Base-by-base conservation (phyloP, 2,797 vertebrate species). In the Alectoris magna region DNA sequence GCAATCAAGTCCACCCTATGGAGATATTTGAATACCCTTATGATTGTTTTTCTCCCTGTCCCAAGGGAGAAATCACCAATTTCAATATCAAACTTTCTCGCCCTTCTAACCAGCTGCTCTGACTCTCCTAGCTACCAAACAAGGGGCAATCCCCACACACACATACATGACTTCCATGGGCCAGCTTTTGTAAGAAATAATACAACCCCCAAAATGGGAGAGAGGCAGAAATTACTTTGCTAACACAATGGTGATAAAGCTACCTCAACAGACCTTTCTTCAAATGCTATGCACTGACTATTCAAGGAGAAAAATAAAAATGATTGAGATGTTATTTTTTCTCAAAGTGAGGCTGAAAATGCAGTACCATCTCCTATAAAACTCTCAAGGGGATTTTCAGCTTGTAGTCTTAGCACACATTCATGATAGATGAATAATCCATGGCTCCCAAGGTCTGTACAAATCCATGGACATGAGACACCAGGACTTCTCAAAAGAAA, bases 391-490 rank as follows among this genome's bases (percentile, higher is more conserved):
- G 90, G 66, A 59, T 82, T 92, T 96, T 94, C 81, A 87, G n/a
- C n/a, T 94, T 60, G 44, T 67, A 90, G 60, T 82, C 58, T 79
- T 64, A 67, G 70, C 63, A 71, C 58, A 86, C 70, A 79, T 89
- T 94, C 75, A 81, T 70, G 87, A 93, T 82, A 83, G 5, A 90
- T 96, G 87, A 96, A 94, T 93, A 95, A 97, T 41, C 77, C 77
- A 94, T 91, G 59, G 63, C 56, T 93, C 90, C 82, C 72, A 92
- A 88, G 16, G 63, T 43, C 79, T 85, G 73, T 41, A 66, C 44
- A 78, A 88, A 93, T 90, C 84, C 77, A 79, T 82, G 49, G 29
- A 51, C 51, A 19, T 58, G n/a, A 14, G 90, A 53, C 9, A 38
- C 38, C 46, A 76, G 38, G 24, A 36, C 26, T 81, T 34, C 62